Base-by-base conservation (phyloP, 2,797 vertebrate species). In the Margarornis squamiger region DNA sequence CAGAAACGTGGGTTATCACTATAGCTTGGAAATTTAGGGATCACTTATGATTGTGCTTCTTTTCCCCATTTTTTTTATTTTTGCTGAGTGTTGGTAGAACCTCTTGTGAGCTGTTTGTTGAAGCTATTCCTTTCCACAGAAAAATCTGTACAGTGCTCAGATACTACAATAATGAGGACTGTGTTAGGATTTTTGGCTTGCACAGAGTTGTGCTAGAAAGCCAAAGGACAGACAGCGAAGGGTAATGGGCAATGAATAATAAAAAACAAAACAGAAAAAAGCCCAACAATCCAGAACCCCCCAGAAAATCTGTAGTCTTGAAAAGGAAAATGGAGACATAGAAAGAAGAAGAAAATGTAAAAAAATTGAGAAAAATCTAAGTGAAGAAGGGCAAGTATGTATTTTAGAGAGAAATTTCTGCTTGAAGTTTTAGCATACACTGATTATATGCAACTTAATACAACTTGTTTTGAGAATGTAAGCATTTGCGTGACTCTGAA, bases 351-450 rank as follows among this genome's bases (percentile, higher is more conserved):
- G 26, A 81, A 51, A 46, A 49, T 29, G 4, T 3, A 12, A 17
- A 10, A 67, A 67, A 30, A 13, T 5, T 27, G 18, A 85, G 45
- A n/a, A 36, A 24, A n/a, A 90, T 8, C 3, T 65, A 43, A 48
- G 15, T 7, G 16, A 71, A 68, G 12, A 62, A 49, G 12, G 45
- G 9, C 0, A 9, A 48, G 10, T n/a, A 0, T 45, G 1, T 52
- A 6, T 49, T 74, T 80, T 36, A 10, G 19, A 75, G 32, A 72
- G 6, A 68, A 58, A 36, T 43, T 88, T 49, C 68, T 86, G 12
- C 41, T 49, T 88, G 70, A 68, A 66, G 13, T 23, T 66, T 39
- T 70, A 58, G 36, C 20, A 15, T 54, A 24, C 5, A 2, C 45
- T 14, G 5, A 15, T 54, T 59, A 7, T 38, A 45, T 57, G 34